Evolutionary conservation across 2,888 invertebrate species (phyloP).

Genomic region (Apamea epomidion): DNA sequence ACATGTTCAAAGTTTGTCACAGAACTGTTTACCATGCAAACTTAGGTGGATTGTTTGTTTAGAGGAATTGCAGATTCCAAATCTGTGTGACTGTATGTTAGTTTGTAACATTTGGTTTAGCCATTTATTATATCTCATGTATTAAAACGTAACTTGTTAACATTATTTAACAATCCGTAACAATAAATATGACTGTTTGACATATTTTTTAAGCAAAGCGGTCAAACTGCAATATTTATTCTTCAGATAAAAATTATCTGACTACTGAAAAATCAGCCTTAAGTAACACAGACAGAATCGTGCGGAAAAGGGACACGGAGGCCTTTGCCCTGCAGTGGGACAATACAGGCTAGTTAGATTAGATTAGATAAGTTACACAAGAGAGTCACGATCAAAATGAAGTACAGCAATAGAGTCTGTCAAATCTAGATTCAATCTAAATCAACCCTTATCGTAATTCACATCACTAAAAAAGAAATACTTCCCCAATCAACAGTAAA

Average conservation of each 20-base stretch:
- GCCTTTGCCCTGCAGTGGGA: too few species aligned
- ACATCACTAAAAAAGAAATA: constrained; percentile 34
- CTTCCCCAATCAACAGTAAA: constrained; percentile 64
- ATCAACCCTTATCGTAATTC: constrained; percentile 10
- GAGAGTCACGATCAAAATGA: not conserved
- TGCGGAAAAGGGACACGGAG: too few species aligned
- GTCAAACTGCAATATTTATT: too few species aligned
- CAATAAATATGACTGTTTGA: too few species aligned
- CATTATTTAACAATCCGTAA: not conserved
- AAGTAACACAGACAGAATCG: not conserved
- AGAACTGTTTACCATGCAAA: not conserved
- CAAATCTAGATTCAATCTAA: constrained; percentile 14
- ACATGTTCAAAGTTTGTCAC: constrained; percentile 27
- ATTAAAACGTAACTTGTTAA: too few species aligned
- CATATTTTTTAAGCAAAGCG: too few species aligned
- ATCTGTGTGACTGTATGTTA: not conserved
- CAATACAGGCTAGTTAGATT: not conserved
- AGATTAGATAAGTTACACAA: not conserved
- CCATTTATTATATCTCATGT: not conserved
- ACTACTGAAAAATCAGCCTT: too few species aligned
- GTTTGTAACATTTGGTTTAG: not conserved
- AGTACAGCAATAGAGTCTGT: not conserved
- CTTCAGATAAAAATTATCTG: too few species aligned
- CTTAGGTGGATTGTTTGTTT: not conserved
- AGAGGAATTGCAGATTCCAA: not conserved